A percentile compares a stretch with the other conserved stretches of the same genome.
Evolutionary conservation across 2,888 invertebrate genomes (phyloP).

Genomic region (Mantis religiosa): DNA sequence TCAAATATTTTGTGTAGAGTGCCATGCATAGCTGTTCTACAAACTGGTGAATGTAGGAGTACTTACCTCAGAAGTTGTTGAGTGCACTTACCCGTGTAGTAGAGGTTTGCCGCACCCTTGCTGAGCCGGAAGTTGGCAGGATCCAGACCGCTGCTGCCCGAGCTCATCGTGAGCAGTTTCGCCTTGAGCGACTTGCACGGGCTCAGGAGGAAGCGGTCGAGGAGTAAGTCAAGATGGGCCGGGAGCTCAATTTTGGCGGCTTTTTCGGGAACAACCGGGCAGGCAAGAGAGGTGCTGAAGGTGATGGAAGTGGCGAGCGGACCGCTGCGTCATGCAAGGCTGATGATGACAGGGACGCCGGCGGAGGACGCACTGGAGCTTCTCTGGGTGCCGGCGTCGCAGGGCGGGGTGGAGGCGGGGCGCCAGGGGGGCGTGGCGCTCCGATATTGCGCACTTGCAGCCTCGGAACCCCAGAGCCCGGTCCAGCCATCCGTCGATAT

Average conservation of each 20-base stretch:
- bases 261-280: neutral
- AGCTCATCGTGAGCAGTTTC: slow-evolving; percentile 3
- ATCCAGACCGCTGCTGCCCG: slow-evolving; percentile 1
- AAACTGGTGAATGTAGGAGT: too few relatives aligned
- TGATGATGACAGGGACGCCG: neutral
- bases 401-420: too few relatives aligned
- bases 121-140: slow-evolving; percentile 24
- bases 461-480: neutral
- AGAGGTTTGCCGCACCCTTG: slow-evolving; percentile 26
- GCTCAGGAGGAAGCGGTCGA: slow-evolving; percentile 9
- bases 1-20: too few relatives aligned
- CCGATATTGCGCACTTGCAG: neutral
- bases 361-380: slow-evolving; percentile 1
- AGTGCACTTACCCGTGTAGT: slow-evolving; percentile 25
- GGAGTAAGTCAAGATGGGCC: neutral
- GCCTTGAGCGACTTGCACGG: slow-evolving; percentile 16
- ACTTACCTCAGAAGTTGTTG: too few relatives aligned
- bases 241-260: slow-evolving; percentile 12
- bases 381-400: neutral
- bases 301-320: neutral
- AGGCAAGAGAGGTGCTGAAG: neutral
- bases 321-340: neutral
- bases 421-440: neutral
- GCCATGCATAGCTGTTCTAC: too few relatives aligned
- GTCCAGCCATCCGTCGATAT: neutral